These are phyloP conservation scores for Chaetops frenatus DNA, from an alignment of 2,113 vertebrate species.

Conservation along the genomic window DNA sequence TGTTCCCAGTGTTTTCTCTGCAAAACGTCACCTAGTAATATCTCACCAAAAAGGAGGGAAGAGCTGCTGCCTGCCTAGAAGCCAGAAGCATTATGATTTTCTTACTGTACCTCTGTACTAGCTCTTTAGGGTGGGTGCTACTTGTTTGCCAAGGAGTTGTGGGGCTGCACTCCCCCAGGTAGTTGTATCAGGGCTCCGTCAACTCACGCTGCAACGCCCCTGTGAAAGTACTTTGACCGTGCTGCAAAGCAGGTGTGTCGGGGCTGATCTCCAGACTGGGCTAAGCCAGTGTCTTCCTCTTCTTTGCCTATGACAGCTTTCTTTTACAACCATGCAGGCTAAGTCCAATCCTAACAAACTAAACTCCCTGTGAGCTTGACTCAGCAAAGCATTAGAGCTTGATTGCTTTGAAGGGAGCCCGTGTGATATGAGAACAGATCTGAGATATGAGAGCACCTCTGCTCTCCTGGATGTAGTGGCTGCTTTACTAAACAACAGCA, in stretches of 20 bases:
- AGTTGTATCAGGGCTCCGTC: background rate
- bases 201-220: accelerated
- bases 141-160: background rate
- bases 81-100: background rate
- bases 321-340: background rate
- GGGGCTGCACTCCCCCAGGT: background rate
- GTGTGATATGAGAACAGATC: background rate
- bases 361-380: background rate
- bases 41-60: background rate
- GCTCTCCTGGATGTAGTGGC: background rate
- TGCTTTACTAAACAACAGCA: background rate
- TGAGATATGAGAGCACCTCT: background rate
- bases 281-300: background rate
- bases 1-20: background rate
- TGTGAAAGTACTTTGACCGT: too few species aligned
- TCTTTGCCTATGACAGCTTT: background rate
- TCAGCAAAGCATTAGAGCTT: background rate
- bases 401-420: background rate
- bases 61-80: background rate
- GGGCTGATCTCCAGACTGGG: background rate
- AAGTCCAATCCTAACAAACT: background rate
- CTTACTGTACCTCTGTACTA: background rate
- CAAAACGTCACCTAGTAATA: background rate
- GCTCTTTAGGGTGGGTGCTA: background rate
- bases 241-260: accelerated